Percentiles rank a stretch among this genome's conserved stretches.
phyloP scores from a whole-genome alignment of 2,113 vertebrate genomes.

The Typhlomys cinereus region DNA sequence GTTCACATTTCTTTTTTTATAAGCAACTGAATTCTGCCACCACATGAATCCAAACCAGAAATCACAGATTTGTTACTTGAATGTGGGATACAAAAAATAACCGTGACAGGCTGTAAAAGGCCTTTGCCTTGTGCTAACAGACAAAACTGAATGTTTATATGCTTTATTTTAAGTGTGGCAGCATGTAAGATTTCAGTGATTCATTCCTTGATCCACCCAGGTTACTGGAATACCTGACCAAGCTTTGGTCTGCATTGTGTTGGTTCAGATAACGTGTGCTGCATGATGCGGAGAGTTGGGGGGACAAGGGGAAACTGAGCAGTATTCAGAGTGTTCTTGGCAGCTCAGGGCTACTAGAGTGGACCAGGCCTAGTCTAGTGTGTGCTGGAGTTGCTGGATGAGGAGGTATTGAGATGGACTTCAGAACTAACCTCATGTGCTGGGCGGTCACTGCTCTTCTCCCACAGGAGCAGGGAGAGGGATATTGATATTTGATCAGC shows the following conservation, averaged over 20 bases:
- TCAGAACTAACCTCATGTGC: background rate
- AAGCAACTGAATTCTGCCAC: background rate
- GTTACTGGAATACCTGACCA: background rate
- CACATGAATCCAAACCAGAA: background rate
- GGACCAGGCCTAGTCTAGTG: background rate
- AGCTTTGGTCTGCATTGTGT: background rate
- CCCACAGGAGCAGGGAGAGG: constrained; percentile 1
- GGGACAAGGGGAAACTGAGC: background rate
- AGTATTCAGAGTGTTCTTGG: background rate
- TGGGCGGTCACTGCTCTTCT: background rate
- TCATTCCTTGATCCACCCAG: constrained; percentile 16
- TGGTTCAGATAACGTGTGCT: background rate
- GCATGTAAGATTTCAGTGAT: constrained; percentile 30
- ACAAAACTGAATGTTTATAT: constrained; percentile 8
- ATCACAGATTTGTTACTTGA: background rate
- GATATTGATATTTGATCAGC: constrained; percentile 39
- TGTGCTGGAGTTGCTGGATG: background rate
- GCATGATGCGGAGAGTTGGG: background rate
- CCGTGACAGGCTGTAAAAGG: background rate
- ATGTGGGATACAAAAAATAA: background rate
- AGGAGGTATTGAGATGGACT: constrained; percentile 2
- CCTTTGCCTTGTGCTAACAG: background rate
- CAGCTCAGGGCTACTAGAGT: background rate
- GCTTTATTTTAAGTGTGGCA: too few relatives aligned
- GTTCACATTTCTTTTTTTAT: background rate